Conservation (phyloP, 1,140 invertebrate genomes). For the Popillia japonica region DNA sequence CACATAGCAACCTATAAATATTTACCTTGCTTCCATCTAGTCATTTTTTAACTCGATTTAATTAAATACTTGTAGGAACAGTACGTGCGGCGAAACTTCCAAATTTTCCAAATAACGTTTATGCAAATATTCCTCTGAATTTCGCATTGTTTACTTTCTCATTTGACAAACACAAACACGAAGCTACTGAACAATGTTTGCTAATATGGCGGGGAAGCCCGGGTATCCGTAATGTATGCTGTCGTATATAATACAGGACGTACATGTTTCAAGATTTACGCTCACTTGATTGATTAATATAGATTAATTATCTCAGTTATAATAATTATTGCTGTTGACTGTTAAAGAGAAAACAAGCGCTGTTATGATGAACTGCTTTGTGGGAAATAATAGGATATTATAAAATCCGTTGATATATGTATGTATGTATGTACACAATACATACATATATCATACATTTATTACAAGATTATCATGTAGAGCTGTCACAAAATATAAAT, state of each 20-base stretch:
- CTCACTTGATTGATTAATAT: not conserved
- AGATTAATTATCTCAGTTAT: not conserved
- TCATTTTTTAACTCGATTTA: no score
- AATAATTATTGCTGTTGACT: not conserved
- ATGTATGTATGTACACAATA: no score
- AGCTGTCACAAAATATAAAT: not conserved
- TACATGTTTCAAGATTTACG: not conserved
- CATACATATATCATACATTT: no score
- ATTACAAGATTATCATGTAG: not conserved
- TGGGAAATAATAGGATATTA: no score
- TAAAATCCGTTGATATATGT: no score
- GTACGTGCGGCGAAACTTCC: no score
- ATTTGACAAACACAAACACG: not conserved
- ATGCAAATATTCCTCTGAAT: no score
- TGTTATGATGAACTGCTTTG: no score
- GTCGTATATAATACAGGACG: not conserved
- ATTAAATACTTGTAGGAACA: no score
- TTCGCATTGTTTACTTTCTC: not conserved
- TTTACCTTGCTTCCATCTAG: no score
- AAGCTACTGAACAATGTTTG: not conserved
- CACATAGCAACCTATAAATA: no score
- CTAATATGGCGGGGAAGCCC: not conserved
- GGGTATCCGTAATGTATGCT: not conserved
- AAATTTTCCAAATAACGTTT: not conserved
- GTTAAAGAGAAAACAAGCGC: not conserved